Evolutionary conservation across 2,797 vertebrate species (phyloP).

Genomic region (Chiloscyllium punctatum): DNA sequence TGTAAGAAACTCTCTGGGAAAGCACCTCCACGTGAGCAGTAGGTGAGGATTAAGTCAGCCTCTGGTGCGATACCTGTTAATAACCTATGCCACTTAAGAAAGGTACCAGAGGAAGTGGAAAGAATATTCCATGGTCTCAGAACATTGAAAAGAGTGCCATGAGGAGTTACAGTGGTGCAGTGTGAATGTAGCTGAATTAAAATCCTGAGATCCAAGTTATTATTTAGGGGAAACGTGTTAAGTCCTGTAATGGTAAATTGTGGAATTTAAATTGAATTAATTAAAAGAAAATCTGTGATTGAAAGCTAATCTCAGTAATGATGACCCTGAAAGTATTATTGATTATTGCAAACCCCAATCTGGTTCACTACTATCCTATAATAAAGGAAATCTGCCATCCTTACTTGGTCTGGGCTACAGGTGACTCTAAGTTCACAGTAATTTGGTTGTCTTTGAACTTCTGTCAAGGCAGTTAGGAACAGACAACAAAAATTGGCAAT

Average conservation of each 20-base stretch:
- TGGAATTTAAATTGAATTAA: neutral
- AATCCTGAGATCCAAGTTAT: neutral
- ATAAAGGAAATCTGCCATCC: neutral
- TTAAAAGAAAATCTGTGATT: neutral
- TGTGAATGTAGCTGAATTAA: neutral
- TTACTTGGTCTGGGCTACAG: neutral
- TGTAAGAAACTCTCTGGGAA: neutral
- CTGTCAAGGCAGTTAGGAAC: neutral
- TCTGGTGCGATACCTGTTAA: neutral
- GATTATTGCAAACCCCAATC: neutral
- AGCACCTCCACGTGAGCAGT: neutral
- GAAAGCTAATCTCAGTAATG: neutral
- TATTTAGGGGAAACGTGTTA: neutral
- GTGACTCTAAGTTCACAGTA: neutral
- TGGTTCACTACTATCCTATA: neutral
- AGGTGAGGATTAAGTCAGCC: neutral
- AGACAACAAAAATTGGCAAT: neutral
- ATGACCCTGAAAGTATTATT: neutral
- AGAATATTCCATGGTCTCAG: neutral
- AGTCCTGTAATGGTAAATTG: neutral
- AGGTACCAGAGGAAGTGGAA: neutral
- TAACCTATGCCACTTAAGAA: neutral
- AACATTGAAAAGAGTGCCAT: neutral
- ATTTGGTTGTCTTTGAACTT: neutral
- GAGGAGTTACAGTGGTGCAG: neutral